Evolutionary conservation across 2,797 vertebrate genomes (phyloP).

Genomic region (Hypotaenidia philippensis): DNA sequence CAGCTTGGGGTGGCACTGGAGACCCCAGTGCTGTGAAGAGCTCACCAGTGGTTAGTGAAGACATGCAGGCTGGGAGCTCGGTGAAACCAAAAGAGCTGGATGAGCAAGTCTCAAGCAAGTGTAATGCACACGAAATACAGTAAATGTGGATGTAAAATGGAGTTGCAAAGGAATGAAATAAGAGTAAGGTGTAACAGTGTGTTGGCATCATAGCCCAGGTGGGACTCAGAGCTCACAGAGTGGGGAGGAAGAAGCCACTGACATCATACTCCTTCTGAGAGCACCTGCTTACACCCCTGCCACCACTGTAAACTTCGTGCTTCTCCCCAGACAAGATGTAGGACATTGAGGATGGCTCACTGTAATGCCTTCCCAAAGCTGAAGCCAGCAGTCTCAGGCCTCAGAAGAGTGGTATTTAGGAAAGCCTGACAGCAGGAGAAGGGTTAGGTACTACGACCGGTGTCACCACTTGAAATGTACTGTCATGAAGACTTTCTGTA

Average conservation of each 20-base stretch:
- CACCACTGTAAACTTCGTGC: background rate
- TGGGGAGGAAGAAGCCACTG: background rate
- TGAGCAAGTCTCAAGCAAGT: background rate
- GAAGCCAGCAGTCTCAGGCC: background rate
- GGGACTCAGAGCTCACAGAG: too few relatives aligned
- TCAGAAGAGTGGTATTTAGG: background rate
- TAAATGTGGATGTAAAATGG: background rate
- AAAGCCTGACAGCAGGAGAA: background rate
- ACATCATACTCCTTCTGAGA: background rate
- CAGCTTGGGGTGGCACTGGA: fast-evolving
- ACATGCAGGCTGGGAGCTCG: background rate
- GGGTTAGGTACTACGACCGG: background rate
- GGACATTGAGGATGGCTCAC: fast-evolving
- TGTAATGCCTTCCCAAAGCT: background rate
- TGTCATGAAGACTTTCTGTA: background rate
- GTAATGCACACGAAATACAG: background rate
- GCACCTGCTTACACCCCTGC: background rate
- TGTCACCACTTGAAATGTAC: background rate
- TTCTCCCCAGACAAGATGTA: background rate
- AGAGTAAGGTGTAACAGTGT: background rate
- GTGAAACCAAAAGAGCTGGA: background rate
- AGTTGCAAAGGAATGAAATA: background rate
- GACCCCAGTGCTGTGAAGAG: background rate
- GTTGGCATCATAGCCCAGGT: background rate
- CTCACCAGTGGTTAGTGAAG: background rate